Evolutionary conservation across 2,113 vertebrate species (phyloP), one percentile per base, ranked within the genome.

Genomic region (Mormyrus iriodes): DNA sequence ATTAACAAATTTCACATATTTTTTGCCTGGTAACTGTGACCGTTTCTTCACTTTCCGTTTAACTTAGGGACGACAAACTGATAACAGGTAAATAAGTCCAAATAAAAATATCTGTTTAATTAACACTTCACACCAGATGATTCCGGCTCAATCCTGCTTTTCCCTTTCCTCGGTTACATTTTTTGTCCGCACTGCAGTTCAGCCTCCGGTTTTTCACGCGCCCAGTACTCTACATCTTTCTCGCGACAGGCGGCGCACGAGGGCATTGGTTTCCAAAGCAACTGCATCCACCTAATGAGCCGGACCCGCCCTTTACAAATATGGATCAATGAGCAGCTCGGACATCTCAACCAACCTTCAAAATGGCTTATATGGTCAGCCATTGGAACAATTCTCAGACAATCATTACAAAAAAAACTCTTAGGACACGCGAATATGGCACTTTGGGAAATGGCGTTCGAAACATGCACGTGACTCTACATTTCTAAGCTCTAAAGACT

Each of bases 131-230:
- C 44, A 48, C 44, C 82, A 48, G 39, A 12, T 24, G 39, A 48
- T 48, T n/a, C 35, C 35, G 44, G 39, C 79, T 39, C 53, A 15
- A 27, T 87, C 86, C 52, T 44, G 7, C 55, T 53, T 86, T 51
- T 35, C 51, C 35, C n/a, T 44, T 76, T 83, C 39, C 79, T 58
- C 48, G 15, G 52, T 90, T 88, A 89, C 86, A 51, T 69, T 90
- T 93, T 94, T 95, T 95, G 94, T 96, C 95, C 95, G 95, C 95
- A 96, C 94, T 96, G 95, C 95, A 96, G 95, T 93, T 79, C 93
- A 85, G 61, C 42, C 91, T 87, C 88, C 88, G 27, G 86, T 51
- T 88, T 76, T 46, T 84, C 61, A 82, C 90, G 90, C 90, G 89
- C 90, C 90, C 90, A 90, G 76, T 61, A 27, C 42, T 76, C 88